phyloP scores from a whole-genome alignment of 1,140 invertebrate genomes.

The Venturia canescens region DNA sequence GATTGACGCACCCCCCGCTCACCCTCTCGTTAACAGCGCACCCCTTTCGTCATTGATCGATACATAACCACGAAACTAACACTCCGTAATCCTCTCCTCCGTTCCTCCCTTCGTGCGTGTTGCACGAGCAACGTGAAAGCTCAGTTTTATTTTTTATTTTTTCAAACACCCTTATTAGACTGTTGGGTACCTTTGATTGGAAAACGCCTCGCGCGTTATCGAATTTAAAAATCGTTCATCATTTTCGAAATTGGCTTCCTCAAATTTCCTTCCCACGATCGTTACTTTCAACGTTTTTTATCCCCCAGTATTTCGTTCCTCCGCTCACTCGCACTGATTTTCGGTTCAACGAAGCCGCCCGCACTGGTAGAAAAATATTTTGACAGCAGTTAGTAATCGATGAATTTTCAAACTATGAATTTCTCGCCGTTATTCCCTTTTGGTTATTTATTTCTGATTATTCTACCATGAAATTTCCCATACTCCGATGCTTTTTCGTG shows the following conservation, averaged over 20 bases:
- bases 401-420: too few species aligned
- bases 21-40: slow-evolving; percentile 2
- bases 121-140: neutral
- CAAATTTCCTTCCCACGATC: too few species aligned
- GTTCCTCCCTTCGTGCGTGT: neutral
- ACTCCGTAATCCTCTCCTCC: neutral
- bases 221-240: neutral
- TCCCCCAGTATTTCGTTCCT: too few species aligned
- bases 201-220: neutral
- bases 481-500: neutral
- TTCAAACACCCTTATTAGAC: slow-evolving; percentile 12
- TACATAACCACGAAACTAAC: slow-evolving; percentile 25
- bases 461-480: too few species aligned
- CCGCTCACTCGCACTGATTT: too few species aligned
- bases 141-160: neutral
- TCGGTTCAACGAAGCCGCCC: too few species aligned
- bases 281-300: too few species aligned
- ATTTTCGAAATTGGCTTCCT: neutral
- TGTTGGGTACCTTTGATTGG: neutral
- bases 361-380: too few species aligned
- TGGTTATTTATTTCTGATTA: too few species aligned
- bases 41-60: slow-evolving; percentile 36
- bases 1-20: slow-evolving; percentile 28
- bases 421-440: too few species aligned
- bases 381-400: too few species aligned